Conservation (phyloP, 2,797 vertebrate species). For the Ptychobarbus kaznakovi region DNA sequence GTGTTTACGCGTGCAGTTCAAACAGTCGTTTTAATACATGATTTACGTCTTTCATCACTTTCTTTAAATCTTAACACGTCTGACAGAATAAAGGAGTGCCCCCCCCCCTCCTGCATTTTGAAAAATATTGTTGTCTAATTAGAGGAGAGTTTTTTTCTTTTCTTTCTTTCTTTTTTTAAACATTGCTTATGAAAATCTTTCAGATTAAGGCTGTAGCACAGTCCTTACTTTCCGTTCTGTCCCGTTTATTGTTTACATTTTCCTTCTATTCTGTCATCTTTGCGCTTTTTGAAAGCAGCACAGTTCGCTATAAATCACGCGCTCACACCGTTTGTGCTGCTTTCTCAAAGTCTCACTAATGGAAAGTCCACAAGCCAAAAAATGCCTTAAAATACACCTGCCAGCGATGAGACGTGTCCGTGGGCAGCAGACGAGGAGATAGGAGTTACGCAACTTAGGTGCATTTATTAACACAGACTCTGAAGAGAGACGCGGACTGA, state of each 20-base stretch:
- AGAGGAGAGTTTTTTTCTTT: neutral
- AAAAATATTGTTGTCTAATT: neutral
- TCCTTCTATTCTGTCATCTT: neutral
- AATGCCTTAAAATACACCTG: slow-evolving; percentile 50
- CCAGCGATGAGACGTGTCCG: slow-evolving; percentile 23
- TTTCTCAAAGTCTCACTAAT: slow-evolving; percentile 2
- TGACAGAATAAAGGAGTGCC: neutral
- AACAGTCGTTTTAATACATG: slow-evolving; percentile 66
- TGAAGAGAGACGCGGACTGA: neutral
- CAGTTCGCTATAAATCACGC: neutral
- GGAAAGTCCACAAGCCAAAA: slow-evolving; percentile 10
- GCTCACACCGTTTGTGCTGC: neutral
- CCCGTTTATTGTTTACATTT: neutral
- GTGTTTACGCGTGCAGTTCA: slow-evolving; percentile 62
- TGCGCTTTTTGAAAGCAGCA: slow-evolving; percentile 2
- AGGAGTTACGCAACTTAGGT: neutral
- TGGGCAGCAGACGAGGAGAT: slow-evolving; percentile 16
- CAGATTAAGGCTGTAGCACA: neutral
- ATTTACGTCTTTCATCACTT: slow-evolving; percentile 61
- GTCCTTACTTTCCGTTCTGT: neutral
- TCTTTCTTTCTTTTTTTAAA: neutral
- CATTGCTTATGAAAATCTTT: neutral
- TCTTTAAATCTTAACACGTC: slow-evolving; percentile 39
- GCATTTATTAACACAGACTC: slow-evolving; percentile 29
- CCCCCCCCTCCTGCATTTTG: neutral